Base-by-base conservation (phyloP, 2,797 vertebrate species). In the Pseudomugil gertrudae region DNA sequence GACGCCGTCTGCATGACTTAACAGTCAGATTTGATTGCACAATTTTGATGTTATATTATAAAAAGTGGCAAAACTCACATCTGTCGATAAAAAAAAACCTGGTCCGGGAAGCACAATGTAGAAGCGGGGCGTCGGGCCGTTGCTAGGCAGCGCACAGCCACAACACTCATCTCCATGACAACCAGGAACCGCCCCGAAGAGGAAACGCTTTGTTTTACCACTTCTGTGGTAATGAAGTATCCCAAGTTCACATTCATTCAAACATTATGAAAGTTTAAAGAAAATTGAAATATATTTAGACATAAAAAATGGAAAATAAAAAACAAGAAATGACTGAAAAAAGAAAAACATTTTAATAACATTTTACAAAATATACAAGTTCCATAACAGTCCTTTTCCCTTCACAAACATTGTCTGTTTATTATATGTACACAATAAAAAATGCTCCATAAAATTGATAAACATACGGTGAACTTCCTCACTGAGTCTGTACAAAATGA, bases 291-390 rank as follows among this genome's bases (percentile, higher is more conserved):
- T 6, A 26, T 24, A 13, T 26, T 26, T 14, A 17, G 36, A 26
- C 24, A 36, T 15, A 1, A 17, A 30, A 5, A 14, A 2, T 1
- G 15, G 24, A 30, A 0, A 1, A 40, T 3, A 33, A 23, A 32
- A 30, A 33, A 26, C 1, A 27, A 2, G 3, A 29, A 0, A 58
- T 23, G 33, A 19, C 23, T 79, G 89, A 78, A 80, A 65, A 92
- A 94, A 92, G 90, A 91, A 84, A 90, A 90, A 81, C 72, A 47
- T 54, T 90, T 92, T 88, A 92, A 86, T 91, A 87, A 81, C 68
- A 83, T 85, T 85, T 86, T 89, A 92, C 80, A 93, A 91, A 89
- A 92, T 92, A 52, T 93, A 93, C 88, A 91, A 63, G 73, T 73
- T 87, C 32, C 50, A 57, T 38, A 33, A 85, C 30, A 50, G 43